Conservation (phyloP, 2,113 vertebrate genomes). For the Lophura nycthemera region DNA sequence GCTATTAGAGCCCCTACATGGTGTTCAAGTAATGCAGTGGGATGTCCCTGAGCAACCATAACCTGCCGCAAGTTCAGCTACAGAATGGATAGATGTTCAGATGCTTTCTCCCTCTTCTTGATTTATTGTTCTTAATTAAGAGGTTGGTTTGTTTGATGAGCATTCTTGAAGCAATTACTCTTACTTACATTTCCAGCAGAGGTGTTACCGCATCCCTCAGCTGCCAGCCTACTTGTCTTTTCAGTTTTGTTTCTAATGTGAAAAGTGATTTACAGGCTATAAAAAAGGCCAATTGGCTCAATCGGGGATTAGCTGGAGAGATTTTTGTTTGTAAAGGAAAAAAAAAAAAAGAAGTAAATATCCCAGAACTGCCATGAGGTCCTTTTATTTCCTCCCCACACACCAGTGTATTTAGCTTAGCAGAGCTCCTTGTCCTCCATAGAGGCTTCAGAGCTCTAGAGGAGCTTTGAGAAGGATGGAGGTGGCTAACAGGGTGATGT, state of each 20-base stretch:
- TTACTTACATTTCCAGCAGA: slow-evolving; percentile 28
- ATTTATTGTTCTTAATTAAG: slow-evolving; percentile 71
- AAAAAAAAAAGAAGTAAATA: background rate
- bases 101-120: slow-evolving; percentile 32
- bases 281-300: background rate
- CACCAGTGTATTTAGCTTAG: background rate
- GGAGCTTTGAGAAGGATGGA: background rate
- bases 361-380: background rate
- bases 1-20: background rate
- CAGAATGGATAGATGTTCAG: background rate
- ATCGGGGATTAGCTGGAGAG: background rate
- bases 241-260: background rate
- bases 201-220: slow-evolving; percentile 26
- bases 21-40: background rate
- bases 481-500: background rate
- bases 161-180: slow-evolving; percentile 54
- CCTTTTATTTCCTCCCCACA: background rate
- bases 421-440: background rate
- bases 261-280: slow-evolving; percentile 26
- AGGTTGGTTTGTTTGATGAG: slow-evolving; percentile 28
- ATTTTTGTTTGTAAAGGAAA: background rate
- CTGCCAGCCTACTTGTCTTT: slow-evolving; percentile 8
- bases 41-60: background rate
- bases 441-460: background rate
- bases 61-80: slow-evolving; percentile 1